A percentile compares a stretch with the other conserved stretches of the same genome.
Evolutionary conservation across 2,797 vertebrate genomes (phyloP).

Genomic region (Anguilla obscura): DNA sequence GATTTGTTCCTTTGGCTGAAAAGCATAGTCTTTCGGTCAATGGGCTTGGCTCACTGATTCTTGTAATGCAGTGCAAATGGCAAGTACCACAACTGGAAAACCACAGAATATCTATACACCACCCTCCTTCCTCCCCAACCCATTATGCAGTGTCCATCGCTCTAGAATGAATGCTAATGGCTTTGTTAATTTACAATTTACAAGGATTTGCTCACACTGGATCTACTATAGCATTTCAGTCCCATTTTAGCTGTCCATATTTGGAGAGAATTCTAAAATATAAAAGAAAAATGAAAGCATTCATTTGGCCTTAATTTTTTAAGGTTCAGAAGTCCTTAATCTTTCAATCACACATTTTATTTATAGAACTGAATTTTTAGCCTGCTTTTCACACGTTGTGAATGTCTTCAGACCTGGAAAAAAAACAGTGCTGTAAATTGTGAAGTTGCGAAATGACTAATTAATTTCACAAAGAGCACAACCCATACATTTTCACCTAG

Average conservation of each 20-base stretch:
- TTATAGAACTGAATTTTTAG: background rate
- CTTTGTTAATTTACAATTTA: background rate
- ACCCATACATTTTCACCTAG: background rate
- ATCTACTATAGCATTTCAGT: background rate
- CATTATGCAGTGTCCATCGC: background rate
- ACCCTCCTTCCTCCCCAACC: background rate
- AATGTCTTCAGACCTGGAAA: background rate
- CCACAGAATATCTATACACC: background rate
- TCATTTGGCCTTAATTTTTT: background rate
- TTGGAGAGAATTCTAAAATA: background rate
- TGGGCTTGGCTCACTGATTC: background rate
- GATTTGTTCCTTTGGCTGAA: background rate
- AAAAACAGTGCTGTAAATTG: background rate
- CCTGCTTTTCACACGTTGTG: background rate
- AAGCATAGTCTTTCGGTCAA: background rate
- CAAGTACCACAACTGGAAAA: background rate
- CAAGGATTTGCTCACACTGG: background rate
- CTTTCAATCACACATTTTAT: background rate
- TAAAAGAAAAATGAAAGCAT: background rate
- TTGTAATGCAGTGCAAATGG: background rate
- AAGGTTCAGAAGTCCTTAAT: background rate
- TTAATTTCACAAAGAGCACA: slow-evolving; percentile 3
- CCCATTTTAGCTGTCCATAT: background rate
- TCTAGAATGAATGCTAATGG: background rate
- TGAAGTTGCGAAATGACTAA: background rate